These are phyloP conservation scores for Epinotia ramella DNA, from an alignment of 2,888 invertebrate genomes.

Conservation along the genomic window DNA sequence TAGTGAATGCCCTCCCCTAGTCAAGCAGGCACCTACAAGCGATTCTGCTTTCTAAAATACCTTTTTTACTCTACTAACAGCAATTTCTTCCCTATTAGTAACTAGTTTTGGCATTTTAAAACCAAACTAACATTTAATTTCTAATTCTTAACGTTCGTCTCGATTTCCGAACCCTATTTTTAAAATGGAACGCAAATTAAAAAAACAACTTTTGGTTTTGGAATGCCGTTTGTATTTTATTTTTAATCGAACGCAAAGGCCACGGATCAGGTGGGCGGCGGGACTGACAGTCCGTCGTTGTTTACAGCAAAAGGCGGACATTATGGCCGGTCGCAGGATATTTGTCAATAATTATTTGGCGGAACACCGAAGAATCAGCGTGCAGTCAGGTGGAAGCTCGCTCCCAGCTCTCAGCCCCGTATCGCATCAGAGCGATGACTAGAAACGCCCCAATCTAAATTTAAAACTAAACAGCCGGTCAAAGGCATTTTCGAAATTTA, in stretches of 20 bases:
- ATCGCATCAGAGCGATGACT: constrained; percentile 84
- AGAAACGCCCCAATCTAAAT: constrained; percentile 56
- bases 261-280: constrained; percentile 57
- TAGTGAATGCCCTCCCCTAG: constrained; percentile 57
- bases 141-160: neutral
- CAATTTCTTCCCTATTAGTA: constrained; percentile 64
- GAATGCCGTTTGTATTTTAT: constrained; percentile 65
- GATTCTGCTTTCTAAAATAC: constrained; percentile 73
- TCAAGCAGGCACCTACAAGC: constrained; percentile 77
- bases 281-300: constrained; percentile 56
- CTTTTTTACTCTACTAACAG: constrained; percentile 62
- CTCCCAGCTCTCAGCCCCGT: constrained; percentile 82
- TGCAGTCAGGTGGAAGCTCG: constrained; percentile 83
- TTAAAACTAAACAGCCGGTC: constrained; percentile 53
- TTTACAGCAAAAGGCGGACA: constrained; percentile 86
- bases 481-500: constrained; percentile 49
- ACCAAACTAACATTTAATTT: constrained; percentile 52
- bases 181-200: constrained; percentile 11
- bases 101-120: constrained; percentile 71
- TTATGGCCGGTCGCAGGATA: constrained; percentile 85
- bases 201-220: constrained; percentile 65
- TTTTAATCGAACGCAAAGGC: constrained; percentile 58
- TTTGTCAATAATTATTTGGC: constrained; percentile 87
- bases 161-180: neutral
- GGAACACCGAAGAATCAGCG: constrained; percentile 85